Evolutionary conservation across 2,888 invertebrate species (phyloP), one percentile per base, ranked within the genome.

Genomic region (Drosophila prostipennis): DNA sequence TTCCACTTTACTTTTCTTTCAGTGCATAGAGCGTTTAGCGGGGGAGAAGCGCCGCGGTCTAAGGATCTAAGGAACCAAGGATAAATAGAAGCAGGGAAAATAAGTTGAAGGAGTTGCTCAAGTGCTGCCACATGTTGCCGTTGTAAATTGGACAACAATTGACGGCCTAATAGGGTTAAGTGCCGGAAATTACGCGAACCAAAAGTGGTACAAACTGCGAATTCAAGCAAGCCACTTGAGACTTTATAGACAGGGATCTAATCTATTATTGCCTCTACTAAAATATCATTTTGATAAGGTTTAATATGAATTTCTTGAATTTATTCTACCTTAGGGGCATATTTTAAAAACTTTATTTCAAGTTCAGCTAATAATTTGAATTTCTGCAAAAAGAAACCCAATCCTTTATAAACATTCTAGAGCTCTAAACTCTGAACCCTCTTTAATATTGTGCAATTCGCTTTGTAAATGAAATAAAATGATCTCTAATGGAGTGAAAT

Each of bases 91-190:
- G 64, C 34, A 61, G 29, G 29, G n/a, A 32, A 43, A 16, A 32
- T 39, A 37, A 64, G 67, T 74, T 48, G 34, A 40, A 51, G 72
- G 56, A 76, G 51, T 63, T 55, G 67, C 78, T 80, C 72, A 83
- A 80, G 80, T 80, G 74, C 67, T 55, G 65, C 64, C 70, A 73
- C 76, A 68, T 72, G 61, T 77, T 72, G 68, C 63, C 37, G 46
- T 14, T 53, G 39, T 40, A 40, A 69, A 69, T 58, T 68, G 69
- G 52, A 16, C 37, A 55, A 58, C 58, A 67, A 67, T 56, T 48
- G 49, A 6, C 57, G 54, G 37, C 19, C 48, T 37, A 59, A 80
- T 75, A 77, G 80, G 80, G 80, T 80, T 80, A 83, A 80, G 78
- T 78, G 84, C 78, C 80, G 80, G 78, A 80, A 78, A 65, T 55